phyloP scores from a whole-genome alignment of 2,888 invertebrate species.

The Drosophila kuntzei region DNA sequence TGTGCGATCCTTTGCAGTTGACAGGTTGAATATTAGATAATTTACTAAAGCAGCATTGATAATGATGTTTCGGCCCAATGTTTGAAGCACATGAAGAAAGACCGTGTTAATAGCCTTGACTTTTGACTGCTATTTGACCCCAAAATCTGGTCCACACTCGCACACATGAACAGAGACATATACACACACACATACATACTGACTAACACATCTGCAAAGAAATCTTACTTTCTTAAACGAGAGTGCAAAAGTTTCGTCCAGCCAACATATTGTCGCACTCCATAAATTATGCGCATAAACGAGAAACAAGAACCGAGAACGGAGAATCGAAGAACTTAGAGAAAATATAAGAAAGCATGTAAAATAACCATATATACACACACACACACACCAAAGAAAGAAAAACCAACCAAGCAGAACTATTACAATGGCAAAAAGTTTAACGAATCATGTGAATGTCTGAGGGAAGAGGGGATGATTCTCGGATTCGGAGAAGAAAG shows the following conservation, averaged over 20 bases:
- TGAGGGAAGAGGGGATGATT: constrained; percentile 5
- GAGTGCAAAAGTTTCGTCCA: constrained; percentile 62
- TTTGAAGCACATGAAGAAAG: not conserved
- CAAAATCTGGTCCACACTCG: constrained; percentile 39
- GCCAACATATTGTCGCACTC: constrained; percentile 79
- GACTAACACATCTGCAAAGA: constrained; percentile 26
- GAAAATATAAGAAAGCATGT: constrained; percentile 39
- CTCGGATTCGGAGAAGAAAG: not conserved
- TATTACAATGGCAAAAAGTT: constrained; percentile 80
- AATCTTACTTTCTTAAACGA: constrained; percentile 62
- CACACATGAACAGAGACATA: not conserved
- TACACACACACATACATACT: constrained; percentile 9
- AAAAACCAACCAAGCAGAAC: constrained; percentile 75
- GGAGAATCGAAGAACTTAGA: constrained; percentile 20
- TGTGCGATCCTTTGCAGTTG: constrained; percentile 14
- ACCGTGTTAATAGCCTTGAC: constrained; percentile 62
- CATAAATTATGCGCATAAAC: constrained; percentile 82
- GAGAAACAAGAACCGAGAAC: constrained; percentile 37
- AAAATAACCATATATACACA: constrained; percentile 32
- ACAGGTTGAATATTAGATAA: constrained; percentile 53
- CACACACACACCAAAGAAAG: constrained; percentile 38
- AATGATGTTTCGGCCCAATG: constrained; percentile 30
- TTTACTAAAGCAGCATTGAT: constrained; percentile 53
- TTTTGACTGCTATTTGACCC: constrained; percentile 51
- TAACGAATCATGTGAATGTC: constrained; percentile 73